Conservation (phyloP, 53 echinoderm and acorn worm genomes). For the Astropecten irregularis region DNA sequence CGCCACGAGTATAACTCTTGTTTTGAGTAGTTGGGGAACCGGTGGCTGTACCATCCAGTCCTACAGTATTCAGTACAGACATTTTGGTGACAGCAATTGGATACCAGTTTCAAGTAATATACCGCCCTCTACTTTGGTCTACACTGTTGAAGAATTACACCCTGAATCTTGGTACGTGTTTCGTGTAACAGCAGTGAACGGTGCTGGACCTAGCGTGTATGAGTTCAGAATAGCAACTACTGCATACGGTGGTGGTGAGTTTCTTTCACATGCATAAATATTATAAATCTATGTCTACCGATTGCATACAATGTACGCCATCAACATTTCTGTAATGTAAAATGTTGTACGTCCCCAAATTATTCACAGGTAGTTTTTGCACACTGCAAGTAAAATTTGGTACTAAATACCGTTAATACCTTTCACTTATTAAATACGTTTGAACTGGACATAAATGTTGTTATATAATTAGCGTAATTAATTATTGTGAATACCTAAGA, state of each 20-base stretch:
- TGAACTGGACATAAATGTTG: no score
- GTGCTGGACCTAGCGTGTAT: slow-evolving; percentile 87
- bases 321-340: no score
- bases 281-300: not conserved
- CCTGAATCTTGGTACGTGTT: slow-evolving; percentile 89
- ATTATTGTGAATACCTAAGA: no score
- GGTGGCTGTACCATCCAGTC: slow-evolving; percentile 90
- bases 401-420: no score
- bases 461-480: no score
- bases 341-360: no score
- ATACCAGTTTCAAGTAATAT: slow-evolving; percentile 71
- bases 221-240: slow-evolving; percentile 76
- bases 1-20: slow-evolving; percentile 74
- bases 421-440: no score
- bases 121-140: slow-evolving; percentile 70
- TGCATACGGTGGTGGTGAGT: slow-evolving; percentile 86
- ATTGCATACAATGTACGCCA: no score
- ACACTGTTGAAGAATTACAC: slow-evolving; percentile 74
- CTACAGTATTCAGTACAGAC: slow-evolving; percentile 86
- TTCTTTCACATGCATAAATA: not conserved
- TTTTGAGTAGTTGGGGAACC: slow-evolving; percentile 70
- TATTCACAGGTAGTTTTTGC: no score
- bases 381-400: no score
- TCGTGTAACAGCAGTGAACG: slow-evolving; percentile 93
- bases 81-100: slow-evolving; percentile 64